These are phyloP conservation scores for Daphoenositta chrysoptera DNA, from an alignment of 2,113 vertebrate species.

Conservation along the genomic window DNA sequence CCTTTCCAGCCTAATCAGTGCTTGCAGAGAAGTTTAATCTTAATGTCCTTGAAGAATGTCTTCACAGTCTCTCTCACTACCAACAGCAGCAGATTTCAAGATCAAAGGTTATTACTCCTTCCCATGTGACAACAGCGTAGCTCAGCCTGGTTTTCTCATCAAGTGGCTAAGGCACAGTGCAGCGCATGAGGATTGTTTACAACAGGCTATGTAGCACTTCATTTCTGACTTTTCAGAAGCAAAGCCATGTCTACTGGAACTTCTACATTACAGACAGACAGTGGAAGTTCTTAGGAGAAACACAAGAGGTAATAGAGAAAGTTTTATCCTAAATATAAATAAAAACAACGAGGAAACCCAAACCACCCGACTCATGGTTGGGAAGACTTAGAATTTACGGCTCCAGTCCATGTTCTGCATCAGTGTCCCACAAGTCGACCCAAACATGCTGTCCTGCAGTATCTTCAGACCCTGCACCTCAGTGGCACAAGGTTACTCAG, in stretches of 20 bases:
- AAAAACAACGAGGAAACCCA: not conserved
- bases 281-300: not conserved
- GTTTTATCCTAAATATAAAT: not conserved
- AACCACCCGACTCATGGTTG: not conserved
- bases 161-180: not conserved
- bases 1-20: not conserved
- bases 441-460: not conserved
- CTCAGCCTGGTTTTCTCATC: not conserved
- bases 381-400: not conserved
- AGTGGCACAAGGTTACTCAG: not conserved
- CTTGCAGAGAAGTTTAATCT: not conserved
- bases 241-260: not conserved
- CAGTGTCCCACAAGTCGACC: not conserved
- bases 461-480: not conserved
- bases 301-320: not conserved
- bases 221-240: not conserved
- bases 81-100: not conserved
- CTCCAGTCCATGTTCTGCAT: not conserved
- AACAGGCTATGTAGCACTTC: not conserved
- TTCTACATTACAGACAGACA: not conserved
- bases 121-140: not conserved
- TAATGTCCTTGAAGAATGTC: not conserved
- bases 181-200: not conserved
- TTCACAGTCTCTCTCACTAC: not conserved
- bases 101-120: conserved; percentile 9